Evolutionary conservation across 2,888 invertebrate genomes (phyloP), one percentile per base, ranked within the genome.

Genomic region (Cybosia mesomella): DNA sequence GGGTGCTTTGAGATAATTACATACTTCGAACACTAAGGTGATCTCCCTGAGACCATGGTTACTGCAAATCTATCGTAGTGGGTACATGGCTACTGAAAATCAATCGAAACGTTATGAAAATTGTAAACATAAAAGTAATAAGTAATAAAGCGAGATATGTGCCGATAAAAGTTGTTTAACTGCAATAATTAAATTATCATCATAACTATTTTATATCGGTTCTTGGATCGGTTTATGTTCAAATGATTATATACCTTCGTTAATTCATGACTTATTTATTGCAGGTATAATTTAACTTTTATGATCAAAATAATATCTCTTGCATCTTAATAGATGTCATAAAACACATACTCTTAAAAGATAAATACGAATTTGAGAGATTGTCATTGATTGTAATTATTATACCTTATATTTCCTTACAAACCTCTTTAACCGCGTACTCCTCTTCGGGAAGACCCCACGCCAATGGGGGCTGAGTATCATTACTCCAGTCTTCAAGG

Each of bases 241-340:
- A 75, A 65, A 71, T 75, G 73, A 78, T 78, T 78, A 73, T 68
- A 73, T 67, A 60, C 72, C n/a, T 9, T 73, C 76, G 69, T 72
- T 72, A 76, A 72, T 75, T 79, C 73, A 75, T 32, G 64, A 75
- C 60, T 73, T 71, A 72, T 76, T 77, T 79, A 79, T 72, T 75
- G 70, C 53, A 18, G 62, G 73, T 67, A 66, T 73, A 77, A 66
- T 65, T 77, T 67, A 75, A 67, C 71, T 75, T 79, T 79, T 79
- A 79, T 77, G 73, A 70, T 65, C 28, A 59, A 69, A 58, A 58
- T 60, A 62, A 65, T 57, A 55, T 75, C 67, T 65, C 75, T 72
- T 75, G 58, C 66, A 57, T 59, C 58, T 77, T 73, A 79, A 39
- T 39, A 4, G 39, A 39, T 9, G 18, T 70, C 68, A 76, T 77